Base-by-base conservation (phyloP, 2,113 vertebrate genomes). In the Eurystomus gularis region DNA sequence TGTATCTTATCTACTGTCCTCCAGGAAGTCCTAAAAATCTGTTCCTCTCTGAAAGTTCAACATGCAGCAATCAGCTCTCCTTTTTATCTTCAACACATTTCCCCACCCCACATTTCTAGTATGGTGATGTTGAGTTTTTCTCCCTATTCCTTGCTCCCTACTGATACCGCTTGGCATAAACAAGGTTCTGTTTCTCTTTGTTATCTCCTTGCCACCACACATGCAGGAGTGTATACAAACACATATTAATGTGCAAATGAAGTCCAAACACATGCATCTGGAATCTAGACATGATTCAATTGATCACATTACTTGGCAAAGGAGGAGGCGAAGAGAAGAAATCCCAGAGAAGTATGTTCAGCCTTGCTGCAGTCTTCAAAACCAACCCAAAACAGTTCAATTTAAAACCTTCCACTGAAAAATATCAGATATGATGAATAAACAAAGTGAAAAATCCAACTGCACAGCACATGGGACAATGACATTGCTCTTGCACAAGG, bases 401-500 rank as follows among this genome's bases (percentile, higher is more conserved):
- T 18, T 68, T 75, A 10, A 76, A 83, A 42, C 7, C 76, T 66
- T 57, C 61, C 57, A 66, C 17, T 66, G 72, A 20, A 76, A 73
- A 89, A 35, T 9, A 37, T 78, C 39, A 55, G 35, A 68, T 28
- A 49, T 2, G 1, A 39, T 35, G 49, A 73, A 70, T 39, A 87
- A 95, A 75, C 44, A 70, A 26, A 89, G 65, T 15, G 54, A 65
- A 39, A 73, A 89, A 79, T 37, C 77, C n/a, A 49, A 86, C 60
- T 54, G 61, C 44, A 37, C n/a, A 29, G 55, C 66, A 89, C 86
- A 60, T 19, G 46, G 89, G 73, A 58, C 86, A 94, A 61, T 57
- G 86, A 71, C 86, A 75, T 23, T 42, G 76, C 77, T 92, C 78
- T 86, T 92, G 89, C 89, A 90, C 68, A 90, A 90, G 82, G 29